A percentile compares a stretch with the other conserved stretches of the same genome.
phyloP scores from a whole-genome alignment of 2,113 vertebrate genomes.

The Acrocephalus kingi region DNA sequence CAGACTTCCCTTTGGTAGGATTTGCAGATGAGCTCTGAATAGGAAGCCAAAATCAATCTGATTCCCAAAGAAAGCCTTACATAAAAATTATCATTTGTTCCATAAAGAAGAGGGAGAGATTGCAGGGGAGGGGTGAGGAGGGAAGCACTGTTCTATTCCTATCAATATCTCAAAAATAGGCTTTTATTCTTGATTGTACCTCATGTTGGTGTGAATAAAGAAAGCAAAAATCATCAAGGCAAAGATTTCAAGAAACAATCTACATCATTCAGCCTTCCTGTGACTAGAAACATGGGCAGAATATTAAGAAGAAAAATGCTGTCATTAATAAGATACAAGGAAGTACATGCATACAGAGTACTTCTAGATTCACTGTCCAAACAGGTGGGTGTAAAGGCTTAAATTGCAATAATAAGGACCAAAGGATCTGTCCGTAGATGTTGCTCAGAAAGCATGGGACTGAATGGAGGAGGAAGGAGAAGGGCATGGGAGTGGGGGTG shows the following conservation, averaged over 20 bases:
- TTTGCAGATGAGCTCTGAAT: not conserved
- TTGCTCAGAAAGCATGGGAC: not conserved
- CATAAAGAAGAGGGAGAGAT: not conserved
- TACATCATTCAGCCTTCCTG: constrained; percentile 56
- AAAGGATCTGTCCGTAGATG: not conserved
- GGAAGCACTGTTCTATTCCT: not conserved
- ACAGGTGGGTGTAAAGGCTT: not conserved
- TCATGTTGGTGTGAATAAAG: not conserved
- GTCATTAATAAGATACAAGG: constrained; percentile 41
- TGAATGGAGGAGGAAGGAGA: not conserved
- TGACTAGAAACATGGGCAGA: constrained; percentile 29
- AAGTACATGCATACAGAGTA: constrained; percentile 44
- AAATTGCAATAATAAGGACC: not conserved
- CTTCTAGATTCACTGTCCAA: not conserved
- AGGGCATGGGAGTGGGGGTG: rapidly evolving
- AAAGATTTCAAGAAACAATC: constrained; percentile 51
- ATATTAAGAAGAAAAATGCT: constrained; percentile 56
- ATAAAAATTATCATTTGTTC: not conserved
- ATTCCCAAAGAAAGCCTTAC: not conserved
- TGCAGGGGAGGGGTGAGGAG: not conserved
- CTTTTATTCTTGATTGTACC: constrained; percentile 46
- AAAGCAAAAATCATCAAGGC: constrained; percentile 31
- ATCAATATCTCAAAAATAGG: not conserved
- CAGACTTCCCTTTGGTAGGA: not conserved
- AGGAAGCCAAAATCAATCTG: constrained; percentile 8